Percentiles rank a stretch among this genome's conserved stretches.
These are phyloP conservation scores for Stylophora pistillata DNA, from an alignment of 64 coral and sea anemone genomes.

Conservation along the genomic window DNA sequence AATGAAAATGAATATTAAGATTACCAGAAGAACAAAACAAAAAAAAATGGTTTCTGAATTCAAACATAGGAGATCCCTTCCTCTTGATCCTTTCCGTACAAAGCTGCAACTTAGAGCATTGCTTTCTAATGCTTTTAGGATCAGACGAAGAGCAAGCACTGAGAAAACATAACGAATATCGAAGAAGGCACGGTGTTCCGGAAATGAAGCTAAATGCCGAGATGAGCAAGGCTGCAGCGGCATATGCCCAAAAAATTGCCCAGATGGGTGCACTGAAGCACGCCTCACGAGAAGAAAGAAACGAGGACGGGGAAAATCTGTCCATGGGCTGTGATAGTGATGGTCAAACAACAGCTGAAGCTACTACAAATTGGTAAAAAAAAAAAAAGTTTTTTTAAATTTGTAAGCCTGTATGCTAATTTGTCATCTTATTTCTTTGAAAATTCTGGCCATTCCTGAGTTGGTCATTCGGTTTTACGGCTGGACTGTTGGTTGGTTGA, in stretches of 20 bases:
- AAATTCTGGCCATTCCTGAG: no score
- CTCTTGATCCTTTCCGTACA: no score
- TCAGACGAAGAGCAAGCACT: constrained; percentile 46
- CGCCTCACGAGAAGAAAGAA: constrained; percentile 4
- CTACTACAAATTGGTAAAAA: constrained; percentile 48
- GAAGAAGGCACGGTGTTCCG: constrained; percentile 50
- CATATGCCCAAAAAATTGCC: constrained; percentile 61
- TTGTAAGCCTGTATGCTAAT: background rate
- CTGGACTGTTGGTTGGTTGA: no score
- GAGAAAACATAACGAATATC: constrained; percentile 63
- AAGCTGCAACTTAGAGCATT: no score
- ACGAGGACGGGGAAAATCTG: constrained; percentile 63
- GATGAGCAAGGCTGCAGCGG: constrained; percentile 32
- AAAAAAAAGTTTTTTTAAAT: background rate
- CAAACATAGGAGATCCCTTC: no score
- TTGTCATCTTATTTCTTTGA: no score
- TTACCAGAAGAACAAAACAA: no score
- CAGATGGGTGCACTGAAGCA: constrained; percentile 29
- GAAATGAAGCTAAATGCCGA: constrained; percentile 69
- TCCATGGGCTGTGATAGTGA: constrained; percentile 57
- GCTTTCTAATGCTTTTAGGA: background rate
- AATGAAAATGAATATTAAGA: no score
- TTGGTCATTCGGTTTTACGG: no score
- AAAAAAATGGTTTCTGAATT: no score
- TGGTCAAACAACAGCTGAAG: constrained; percentile 31